Evolutionary conservation across 2,888 invertebrate genomes (phyloP).

Genomic region (Himalopsyche japonica): DNA sequence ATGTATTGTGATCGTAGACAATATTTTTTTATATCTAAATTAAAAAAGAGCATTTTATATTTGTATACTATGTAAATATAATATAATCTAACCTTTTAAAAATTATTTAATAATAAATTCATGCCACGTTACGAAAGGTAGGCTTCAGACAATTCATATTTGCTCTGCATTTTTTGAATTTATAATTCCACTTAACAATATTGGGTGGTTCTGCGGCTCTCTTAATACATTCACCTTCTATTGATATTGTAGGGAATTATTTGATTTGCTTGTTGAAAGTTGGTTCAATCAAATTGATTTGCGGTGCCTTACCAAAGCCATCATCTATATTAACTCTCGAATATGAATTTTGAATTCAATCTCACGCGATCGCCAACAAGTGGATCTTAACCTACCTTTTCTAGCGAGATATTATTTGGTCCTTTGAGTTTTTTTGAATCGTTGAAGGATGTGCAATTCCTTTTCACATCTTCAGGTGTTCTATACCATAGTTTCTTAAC

Average conservation of each 20-base stretch:
- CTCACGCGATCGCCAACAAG: not conserved
- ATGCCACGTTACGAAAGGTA: not conserved
- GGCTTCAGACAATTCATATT: not conserved
- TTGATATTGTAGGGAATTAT: not conserved
- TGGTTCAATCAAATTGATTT: not conserved
- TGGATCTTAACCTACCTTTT: not conserved
- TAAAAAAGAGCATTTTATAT: too few species aligned
- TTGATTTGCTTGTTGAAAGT: not conserved
- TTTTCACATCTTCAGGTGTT: too few species aligned
- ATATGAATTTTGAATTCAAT: not conserved
- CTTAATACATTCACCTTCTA: not conserved
- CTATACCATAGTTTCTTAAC: too few species aligned
- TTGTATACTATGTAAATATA: too few species aligned
- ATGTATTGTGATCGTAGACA: too few species aligned
- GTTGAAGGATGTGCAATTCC: too few species aligned
- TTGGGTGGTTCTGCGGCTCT: not conserved
- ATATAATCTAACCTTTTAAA: too few species aligned
- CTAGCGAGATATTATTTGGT: too few species aligned
- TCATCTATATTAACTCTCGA: not conserved
- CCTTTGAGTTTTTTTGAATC: too few species aligned
- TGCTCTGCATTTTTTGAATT: not conserved
- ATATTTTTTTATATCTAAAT: too few species aligned
- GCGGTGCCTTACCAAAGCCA: not conserved
- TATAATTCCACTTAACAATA: not conserved
- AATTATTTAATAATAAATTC: not conserved